These are phyloP conservation scores for Malthinus seriepunctatus DNA, from an alignment of 2,888 invertebrate species.

Conservation along the genomic window DNA sequence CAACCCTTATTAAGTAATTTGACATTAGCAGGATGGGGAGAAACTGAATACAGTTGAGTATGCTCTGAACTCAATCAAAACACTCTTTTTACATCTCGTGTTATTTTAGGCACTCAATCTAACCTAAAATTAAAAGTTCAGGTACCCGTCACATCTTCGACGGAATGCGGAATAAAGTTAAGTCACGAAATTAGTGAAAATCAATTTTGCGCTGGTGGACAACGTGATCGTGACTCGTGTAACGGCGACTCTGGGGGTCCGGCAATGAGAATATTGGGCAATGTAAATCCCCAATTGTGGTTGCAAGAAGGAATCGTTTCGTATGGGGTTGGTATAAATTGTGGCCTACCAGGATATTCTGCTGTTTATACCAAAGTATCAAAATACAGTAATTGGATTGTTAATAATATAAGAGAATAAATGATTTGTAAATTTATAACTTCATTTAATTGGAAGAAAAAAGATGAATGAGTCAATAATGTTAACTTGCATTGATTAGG, in stretches of 20 bases:
- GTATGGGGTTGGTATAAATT: not conserved
- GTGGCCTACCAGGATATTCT: not conserved
- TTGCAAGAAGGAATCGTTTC: not conserved
- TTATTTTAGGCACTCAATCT: not conserved
- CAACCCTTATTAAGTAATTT: not conserved
- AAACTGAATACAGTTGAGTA: not conserved
- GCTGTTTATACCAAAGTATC: not conserved
- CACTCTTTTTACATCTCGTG: not conserved
- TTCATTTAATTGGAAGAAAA: too few relatives aligned
- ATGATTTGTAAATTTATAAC: too few relatives aligned
- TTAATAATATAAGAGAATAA: not conserved
- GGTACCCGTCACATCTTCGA: slow-evolving; percentile 7
- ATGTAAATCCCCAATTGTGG: not conserved
- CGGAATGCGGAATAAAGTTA: slow-evolving; percentile 39
- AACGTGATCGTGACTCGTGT: not conserved
- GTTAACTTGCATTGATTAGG: too few relatives aligned
- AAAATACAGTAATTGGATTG: not conserved
- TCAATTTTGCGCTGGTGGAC: slow-evolving; percentile 62
- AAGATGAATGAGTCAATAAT: too few relatives aligned
- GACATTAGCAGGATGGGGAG: slow-evolving; percentile 1
- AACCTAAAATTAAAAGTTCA: slow-evolving; percentile 6
- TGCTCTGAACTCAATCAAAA: not conserved
- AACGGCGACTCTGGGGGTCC: not conserved
- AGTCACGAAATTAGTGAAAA: not conserved
- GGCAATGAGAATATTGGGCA: not conserved